Conservation (phyloP, 2,888 invertebrate genomes). For the Pteria penguin region DNA sequence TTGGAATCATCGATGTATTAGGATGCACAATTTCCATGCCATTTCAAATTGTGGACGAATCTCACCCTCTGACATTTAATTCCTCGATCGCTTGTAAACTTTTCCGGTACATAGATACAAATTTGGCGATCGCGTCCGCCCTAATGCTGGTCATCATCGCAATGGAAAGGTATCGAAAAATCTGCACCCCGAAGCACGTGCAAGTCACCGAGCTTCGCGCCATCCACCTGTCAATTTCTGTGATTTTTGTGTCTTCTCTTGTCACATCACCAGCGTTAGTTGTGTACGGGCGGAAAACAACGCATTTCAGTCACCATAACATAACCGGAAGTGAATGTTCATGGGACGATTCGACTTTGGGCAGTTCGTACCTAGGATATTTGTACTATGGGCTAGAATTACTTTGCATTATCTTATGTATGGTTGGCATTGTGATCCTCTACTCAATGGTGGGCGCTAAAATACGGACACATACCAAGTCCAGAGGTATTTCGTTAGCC, state of each 20-base stretch:
- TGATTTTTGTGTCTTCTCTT: conserved; percentile 19
- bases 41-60: conserved; percentile 51
- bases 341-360: conserved; percentile 20
- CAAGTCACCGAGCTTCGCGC: conserved; percentile 32
- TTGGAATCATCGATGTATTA: conserved; percentile 48
- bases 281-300: conserved; percentile 38
- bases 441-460: conserved; percentile 17
- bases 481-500: background rate
- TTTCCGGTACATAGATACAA: conserved; percentile 46
- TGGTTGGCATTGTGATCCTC: conserved; percentile 15
- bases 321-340: conserved; percentile 36
- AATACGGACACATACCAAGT: conserved; percentile 4
- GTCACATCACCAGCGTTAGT: conserved; percentile 30
- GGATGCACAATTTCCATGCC: conserved; percentile 53
- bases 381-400: conserved; percentile 20
- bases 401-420: conserved; percentile 7
- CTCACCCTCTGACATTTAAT: conserved; percentile 45
- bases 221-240: conserved; percentile 10
- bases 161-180: conserved; percentile 40
- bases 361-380: conserved; percentile 16
- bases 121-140: conserved; percentile 31
- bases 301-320: background rate
- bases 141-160: conserved; percentile 40
- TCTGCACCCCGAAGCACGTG: conserved; percentile 25
- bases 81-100: conserved; percentile 45